These are phyloP conservation scores for Falco peregrinus DNA, from an alignment of 2,797 vertebrate species.

Conservation along the genomic window DNA sequence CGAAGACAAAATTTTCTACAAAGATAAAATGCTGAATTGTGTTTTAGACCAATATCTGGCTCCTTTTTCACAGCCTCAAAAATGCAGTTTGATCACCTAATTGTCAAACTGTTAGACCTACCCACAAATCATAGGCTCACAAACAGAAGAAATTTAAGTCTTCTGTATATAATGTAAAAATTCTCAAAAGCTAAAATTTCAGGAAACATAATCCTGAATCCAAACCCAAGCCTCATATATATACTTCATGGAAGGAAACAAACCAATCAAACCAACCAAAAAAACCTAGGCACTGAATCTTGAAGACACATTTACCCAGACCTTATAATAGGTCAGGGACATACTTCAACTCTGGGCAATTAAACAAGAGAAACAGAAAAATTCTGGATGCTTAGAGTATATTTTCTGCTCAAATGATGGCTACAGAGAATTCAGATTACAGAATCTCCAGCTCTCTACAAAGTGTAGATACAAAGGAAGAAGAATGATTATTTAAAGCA, in stretches of 20 bases:
- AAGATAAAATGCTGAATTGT: background rate
- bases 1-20: background rate
- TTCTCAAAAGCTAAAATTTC: background rate
- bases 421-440: background rate
- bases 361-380: background rate
- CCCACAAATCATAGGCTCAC: background rate
- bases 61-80: background rate
- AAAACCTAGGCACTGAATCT: background rate
- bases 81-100: background rate
- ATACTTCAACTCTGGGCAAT: background rate
- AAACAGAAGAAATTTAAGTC: background rate
- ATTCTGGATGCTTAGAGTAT: background rate
- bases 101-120: background rate
- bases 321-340: background rate
- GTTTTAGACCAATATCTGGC: background rate
- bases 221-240: background rate
- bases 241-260: background rate
- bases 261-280: background rate
- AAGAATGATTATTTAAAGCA: background rate
- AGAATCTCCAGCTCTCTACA: background rate
- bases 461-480: background rate
- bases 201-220: background rate
- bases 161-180: background rate
- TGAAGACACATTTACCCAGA: background rate
- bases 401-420: background rate